Base-by-base conservation (phyloP, 2,797 vertebrate genomes). In the Rhodeus uyekii region DNA sequence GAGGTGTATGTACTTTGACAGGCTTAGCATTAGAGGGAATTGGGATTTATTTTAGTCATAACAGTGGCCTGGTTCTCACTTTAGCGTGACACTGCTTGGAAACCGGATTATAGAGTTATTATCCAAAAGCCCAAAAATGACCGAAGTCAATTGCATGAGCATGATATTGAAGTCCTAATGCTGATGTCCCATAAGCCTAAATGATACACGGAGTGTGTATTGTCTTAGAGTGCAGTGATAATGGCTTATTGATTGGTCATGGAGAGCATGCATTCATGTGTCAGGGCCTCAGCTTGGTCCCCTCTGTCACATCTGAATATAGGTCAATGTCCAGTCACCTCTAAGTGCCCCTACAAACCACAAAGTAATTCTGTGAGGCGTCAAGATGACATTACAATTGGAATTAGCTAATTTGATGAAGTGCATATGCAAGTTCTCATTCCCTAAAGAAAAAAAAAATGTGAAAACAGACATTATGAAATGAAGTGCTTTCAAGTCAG, bases 171-270 rank as follows among this genome's bases (percentile, higher is more conserved):
- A 71, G 50, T 68, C 24, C 4, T 32, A 60, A 42, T 44, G 65
- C 78, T 55, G 63, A 10, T 65, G 58, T 81, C 29, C 34, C 16
- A 48, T 77, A 63, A 50, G 36, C 65, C 29, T 58, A 48, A 81
- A 53, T 18, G 61, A 76, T 68, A 67, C 48, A 76, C 63, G 60
- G 48, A 18, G 61, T 68, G 61, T 75, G 58, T 64, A 44, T 82
- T 63, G 36, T 44, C 24, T 84, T 76, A 55, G 53, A 76, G 72
- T 84, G 72, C 46, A 34, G 76, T 65, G 78, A 63, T 89, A 87
- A 89, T 89, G 80, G 72, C 73, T 85, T 88, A 89, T 89, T 89
- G 88, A 89, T 87, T 88, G 81, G 76, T 58, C 42, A 77, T 69
- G 78, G 63, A 77, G 74, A 77, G 65, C 71, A 61, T 60, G 65